Percentiles rank a stretch among this genome's conserved stretches.
Conservation (phyloP, 1,140 invertebrate genomes). For the Ladona fulva region DNA sequence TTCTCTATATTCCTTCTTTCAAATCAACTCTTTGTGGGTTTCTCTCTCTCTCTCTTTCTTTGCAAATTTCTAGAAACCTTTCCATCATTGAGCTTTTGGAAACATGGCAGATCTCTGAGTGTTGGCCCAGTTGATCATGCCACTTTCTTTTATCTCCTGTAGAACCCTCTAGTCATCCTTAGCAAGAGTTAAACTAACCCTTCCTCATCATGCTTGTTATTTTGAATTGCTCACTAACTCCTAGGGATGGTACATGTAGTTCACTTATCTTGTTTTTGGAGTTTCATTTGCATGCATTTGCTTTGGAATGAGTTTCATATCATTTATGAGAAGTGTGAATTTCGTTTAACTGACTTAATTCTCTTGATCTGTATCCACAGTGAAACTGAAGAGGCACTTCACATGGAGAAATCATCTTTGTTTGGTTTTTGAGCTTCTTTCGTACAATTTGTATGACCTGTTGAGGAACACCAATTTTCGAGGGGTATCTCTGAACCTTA, state of each 20-base stretch:
- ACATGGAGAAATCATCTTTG: conserved; percentile 99
- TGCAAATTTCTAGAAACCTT: too few relatives aligned
- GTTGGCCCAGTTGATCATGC: background rate
- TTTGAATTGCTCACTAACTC: background rate
- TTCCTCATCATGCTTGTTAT: background rate
- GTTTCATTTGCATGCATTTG: background rate
- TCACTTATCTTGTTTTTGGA: background rate
- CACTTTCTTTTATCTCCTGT: background rate
- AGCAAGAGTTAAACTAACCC: background rate
- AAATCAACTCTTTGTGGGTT: too few relatives aligned
- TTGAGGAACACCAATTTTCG: conserved; percentile 99
- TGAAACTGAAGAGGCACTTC: conserved; percentile 98
- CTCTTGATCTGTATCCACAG: conserved; percentile 50
- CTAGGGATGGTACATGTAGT: background rate
- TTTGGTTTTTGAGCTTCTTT: conserved; percentile 98
- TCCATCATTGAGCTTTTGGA: background rate
- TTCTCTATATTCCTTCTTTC: too few relatives aligned
- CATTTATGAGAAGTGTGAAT: background rate
- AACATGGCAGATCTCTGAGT: conserved; percentile 1
- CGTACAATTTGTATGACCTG: conserved; percentile 99
- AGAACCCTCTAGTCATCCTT: background rate
- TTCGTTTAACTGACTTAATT: background rate
- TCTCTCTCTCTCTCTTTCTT: too few relatives aligned
- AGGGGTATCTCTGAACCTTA: conserved; percentile 97
- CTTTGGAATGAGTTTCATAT: background rate